These are phyloP conservation scores for Alouatta palliata DNA, from an alignment of 2,113 vertebrate species.

Conservation along the genomic window DNA sequence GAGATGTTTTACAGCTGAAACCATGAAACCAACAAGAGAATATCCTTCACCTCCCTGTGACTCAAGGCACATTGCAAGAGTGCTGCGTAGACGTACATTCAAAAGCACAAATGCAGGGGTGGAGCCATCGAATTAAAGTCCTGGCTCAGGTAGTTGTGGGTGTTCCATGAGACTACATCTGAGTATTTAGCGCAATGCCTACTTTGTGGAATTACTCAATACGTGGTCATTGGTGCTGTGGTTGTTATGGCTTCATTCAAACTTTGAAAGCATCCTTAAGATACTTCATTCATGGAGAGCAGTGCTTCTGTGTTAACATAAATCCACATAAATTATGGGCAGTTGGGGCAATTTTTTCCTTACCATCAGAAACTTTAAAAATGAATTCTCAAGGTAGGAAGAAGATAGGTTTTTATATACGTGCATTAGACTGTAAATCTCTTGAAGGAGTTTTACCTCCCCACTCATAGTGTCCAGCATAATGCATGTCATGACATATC, in stretches of 20 bases:
- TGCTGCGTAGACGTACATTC: not conserved
- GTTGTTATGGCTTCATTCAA: not conserved
- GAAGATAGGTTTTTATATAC: not conserved
- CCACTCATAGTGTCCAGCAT: not conserved
- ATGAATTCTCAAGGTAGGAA: not conserved
- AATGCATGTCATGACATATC: not conserved
- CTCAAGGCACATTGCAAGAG: not conserved
- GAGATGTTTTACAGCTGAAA: not conserved
- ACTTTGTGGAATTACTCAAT: not conserved
- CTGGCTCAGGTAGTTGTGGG: not conserved
- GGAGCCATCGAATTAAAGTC: not conserved
- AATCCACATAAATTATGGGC: not conserved
- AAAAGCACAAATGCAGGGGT: not conserved
- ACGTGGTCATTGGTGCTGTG: no score
- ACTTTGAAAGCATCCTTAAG: not conserved
- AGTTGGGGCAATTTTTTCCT: not conserved
- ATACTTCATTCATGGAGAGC: not conserved
- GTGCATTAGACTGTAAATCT: not conserved
- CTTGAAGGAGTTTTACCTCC: not conserved
- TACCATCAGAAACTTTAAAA: not conserved
- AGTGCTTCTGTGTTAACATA: not conserved
- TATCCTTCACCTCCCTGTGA: not conserved
- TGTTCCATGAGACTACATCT: fast-evolving
- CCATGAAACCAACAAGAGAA: not conserved
- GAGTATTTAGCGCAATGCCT: not conserved